These are phyloP conservation scores for Notodonta ziczac DNA, from an alignment of 2,888 invertebrate species.

Conservation along the genomic window DNA sequence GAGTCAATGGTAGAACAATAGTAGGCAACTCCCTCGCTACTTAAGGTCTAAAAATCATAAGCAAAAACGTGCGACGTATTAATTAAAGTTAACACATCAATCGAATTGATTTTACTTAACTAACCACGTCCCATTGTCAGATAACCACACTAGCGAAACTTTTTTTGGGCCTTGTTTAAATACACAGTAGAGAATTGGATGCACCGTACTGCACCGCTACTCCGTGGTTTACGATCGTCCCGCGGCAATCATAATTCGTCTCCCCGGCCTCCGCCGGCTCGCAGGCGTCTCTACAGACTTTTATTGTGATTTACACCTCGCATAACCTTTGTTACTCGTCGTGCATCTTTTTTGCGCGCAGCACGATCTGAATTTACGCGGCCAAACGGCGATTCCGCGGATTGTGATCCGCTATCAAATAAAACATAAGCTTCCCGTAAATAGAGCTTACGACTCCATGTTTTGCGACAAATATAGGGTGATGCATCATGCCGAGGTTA, in stretches of 20 bases:
- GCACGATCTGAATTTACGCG: constrained; percentile 50
- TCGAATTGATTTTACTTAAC: neutral
- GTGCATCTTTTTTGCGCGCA: constrained; percentile 42
- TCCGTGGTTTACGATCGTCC: constrained; percentile 58
- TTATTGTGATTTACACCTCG: constrained; percentile 80
- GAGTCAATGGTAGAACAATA: too few species aligned
- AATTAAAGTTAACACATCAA: neutral
- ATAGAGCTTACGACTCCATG: neutral
- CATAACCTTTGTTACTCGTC: constrained; percentile 56
- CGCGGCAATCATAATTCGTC: constrained; percentile 71
- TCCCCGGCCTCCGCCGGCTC: constrained; percentile 58
- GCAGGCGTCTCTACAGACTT: constrained; percentile 75
- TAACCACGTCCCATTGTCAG: too few species aligned
- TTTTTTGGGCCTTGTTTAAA: constrained; percentile 32
- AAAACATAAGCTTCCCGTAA: constrained; percentile 9
- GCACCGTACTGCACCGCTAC: constrained; percentile 48
- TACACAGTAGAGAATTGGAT: constrained; percentile 43
- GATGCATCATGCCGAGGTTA: neutral
- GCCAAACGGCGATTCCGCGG: constrained; percentile 41
- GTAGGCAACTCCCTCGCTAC: too few species aligned
- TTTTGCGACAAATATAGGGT: neutral
- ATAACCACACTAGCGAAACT: too few species aligned
- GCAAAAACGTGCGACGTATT: too few species aligned
- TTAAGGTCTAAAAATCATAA: too few species aligned
- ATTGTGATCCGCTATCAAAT: constrained; percentile 31